Conservation (phyloP, 2,113 vertebrate genomes). For the Propithecus coquereli region DNA sequence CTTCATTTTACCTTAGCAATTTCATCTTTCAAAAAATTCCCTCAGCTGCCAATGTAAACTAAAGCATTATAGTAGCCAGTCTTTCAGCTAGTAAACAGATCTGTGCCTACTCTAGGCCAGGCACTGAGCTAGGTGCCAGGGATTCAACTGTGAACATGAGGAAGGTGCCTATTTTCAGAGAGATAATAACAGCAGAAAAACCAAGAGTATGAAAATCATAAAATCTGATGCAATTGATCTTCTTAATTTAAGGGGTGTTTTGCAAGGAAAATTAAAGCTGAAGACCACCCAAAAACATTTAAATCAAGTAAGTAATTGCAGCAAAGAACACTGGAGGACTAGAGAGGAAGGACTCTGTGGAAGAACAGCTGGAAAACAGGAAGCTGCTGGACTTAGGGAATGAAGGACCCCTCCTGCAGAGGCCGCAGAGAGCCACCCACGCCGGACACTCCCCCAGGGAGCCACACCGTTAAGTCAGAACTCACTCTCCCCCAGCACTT, state of each 20-base stretch:
- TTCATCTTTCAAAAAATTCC: neutral
- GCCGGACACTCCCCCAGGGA: too few relatives aligned
- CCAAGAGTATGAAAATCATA: neutral
- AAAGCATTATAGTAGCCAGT: neutral
- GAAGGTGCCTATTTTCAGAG: neutral
- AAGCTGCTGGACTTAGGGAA: rapidly evolving
- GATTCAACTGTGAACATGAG: neutral
- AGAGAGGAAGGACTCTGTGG: neutral
- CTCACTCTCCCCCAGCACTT: too few relatives aligned
- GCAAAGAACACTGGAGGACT: neutral
- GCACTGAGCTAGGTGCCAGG: neutral
- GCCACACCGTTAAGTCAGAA: neutral
- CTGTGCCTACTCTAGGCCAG: neutral
- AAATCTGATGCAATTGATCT: neutral
- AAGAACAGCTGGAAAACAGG: neutral
- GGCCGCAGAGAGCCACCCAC: neutral
- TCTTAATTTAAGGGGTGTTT: neutral
- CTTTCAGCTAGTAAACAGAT: neutral
- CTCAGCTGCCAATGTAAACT: neutral
- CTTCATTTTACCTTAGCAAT: neutral
- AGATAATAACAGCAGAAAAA: neutral
- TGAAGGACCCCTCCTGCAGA: neutral
- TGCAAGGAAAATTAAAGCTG: neutral
- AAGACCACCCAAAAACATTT: neutral
- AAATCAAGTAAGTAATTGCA: neutral